Evolutionary conservation across 35 echinoderm and acorn worm species (phyloP).

Genomic region (Heliocidaris tuberculata): DNA sequence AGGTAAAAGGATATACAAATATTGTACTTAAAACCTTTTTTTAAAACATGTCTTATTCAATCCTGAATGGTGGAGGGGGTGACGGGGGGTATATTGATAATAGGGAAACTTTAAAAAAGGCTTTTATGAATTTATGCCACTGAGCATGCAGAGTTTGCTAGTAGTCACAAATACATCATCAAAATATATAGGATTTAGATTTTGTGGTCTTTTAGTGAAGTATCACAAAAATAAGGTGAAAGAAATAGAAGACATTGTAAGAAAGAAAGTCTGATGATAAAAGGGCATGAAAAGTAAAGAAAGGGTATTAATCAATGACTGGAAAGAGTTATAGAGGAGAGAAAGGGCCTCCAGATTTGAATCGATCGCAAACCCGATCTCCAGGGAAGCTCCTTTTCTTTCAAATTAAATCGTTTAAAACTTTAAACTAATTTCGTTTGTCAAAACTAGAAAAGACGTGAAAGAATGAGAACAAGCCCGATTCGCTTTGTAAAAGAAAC

Average conservation of each 20-base stretch:
- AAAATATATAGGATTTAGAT: too few relatives aligned
- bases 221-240: not conserved
- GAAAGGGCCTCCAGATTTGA: not conserved
- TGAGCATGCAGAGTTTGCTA: too few relatives aligned
- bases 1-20: too few relatives aligned
- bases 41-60: too few relatives aligned
- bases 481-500: slow-evolving; percentile 36
- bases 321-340: not conserved
- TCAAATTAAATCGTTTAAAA: slow-evolving; percentile 38
- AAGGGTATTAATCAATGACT: slow-evolving; percentile 6
- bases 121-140: too few relatives aligned
- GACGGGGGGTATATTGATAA: too few relatives aligned
- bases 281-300: not conserved
- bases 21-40: too few relatives aligned
- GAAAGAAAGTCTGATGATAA: not conserved
- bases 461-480: slow-evolving; percentile 42
- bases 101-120: too few relatives aligned
- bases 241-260: too few relatives aligned
- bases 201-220: not conserved
- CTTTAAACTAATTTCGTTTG: slow-evolving; percentile 43
- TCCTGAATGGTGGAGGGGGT: too few relatives aligned
- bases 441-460: not conserved
- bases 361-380: slow-evolving; percentile 25
- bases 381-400: slow-evolving; percentile 8
- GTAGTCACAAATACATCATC: too few relatives aligned